Base-by-base conservation (phyloP, 2,888 invertebrate genomes). In the Argyra leucocephala region DNA sequence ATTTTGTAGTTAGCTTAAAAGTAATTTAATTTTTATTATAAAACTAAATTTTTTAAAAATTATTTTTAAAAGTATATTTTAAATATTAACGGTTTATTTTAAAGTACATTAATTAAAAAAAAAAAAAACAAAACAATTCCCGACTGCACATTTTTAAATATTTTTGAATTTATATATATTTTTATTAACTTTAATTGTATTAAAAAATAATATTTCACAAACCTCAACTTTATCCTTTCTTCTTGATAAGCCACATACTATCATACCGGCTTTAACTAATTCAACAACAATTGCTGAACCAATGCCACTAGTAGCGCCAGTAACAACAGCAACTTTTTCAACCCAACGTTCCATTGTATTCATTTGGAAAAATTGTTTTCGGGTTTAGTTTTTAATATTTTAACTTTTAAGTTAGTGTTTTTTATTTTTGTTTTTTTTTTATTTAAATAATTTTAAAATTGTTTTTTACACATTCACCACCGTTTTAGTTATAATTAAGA, bases 181-280 rank as follows among this genome's bases (percentile, higher is more conserved):
- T n/a, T n/a, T n/a, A n/a, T n/a, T n/a, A n/a, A n/a, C n/a, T n/a
- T n/a, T n/a, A n/a, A n/a, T n/a, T n/a, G n/a, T n/a, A n/a, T n/a
- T n/a, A n/a, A n/a, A n/a, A n/a, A n/a, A n/a, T n/a, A n/a, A n/a
- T n/a, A 31, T 31, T 31, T 48, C 59, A 67, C 68, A 57, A 63
- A 72, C 72, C 70, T 73, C 73, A 61, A 73, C 71, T 71, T 73
- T 73, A 70, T 73, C 73, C 69, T 73, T 73, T 66, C 73, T 66
- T 23, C 68, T 64, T 1, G 72, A 69, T 15, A 73, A 67, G 61
- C 73, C 73, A 59, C 71, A 71, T 10, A 73, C 73, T 63, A 71
- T 73, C 71, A 73, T 68, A 21, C 73, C 73, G 63, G 71, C 68
- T 48, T 68, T 69, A 36, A 71, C 71, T 31, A 73, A 67, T 66